These are phyloP conservation scores for Buphagus erythrorhynchus DNA, from an alignment of 2,797 vertebrate genomes.

Conservation along the genomic window DNA sequence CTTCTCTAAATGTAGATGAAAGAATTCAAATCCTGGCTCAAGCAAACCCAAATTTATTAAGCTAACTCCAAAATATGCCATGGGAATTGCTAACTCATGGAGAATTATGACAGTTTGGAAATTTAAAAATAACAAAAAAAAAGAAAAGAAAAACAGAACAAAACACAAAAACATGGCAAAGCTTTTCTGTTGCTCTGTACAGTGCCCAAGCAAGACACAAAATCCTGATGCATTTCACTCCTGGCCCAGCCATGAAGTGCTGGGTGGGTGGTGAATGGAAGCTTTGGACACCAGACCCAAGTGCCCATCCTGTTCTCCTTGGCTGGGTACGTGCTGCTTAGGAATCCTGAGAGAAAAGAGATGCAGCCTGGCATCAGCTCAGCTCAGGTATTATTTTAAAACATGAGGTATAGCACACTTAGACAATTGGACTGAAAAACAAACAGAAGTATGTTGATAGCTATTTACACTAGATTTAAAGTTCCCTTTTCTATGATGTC, in stretches of 20 bases:
- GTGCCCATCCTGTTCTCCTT: not conserved
- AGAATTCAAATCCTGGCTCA: not conserved
- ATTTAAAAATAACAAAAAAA: not conserved
- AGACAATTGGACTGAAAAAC: slow-evolving; percentile 71
- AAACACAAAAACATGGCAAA: not conserved
- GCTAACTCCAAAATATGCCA: not conserved
- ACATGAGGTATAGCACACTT: slow-evolving; percentile 44
- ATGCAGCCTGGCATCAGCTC: slow-evolving; percentile 8
- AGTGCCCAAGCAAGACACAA: not conserved
- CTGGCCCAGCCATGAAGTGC: not conserved
- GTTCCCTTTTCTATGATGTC: slow-evolving; percentile 46
- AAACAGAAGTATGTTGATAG: slow-evolving; percentile 70
- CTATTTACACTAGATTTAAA: slow-evolving; percentile 73
- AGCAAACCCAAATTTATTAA: not conserved
- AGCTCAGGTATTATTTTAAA: slow-evolving; percentile 33
- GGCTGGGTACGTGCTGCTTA: not conserved
- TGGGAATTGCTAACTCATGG: not conserved
- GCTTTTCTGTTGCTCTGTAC: not conserved
- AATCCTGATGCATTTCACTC: not conserved
- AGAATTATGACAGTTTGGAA: not conserved
- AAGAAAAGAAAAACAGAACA: not conserved
- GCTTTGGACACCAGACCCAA: not conserved
- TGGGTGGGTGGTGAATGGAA: not conserved
- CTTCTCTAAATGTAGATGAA: not conserved
- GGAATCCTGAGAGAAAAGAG: not conserved